Evolutionary conservation across 64 coral and sea anemone genomes (phyloP).

Genomic region (Actinia equina): DNA sequence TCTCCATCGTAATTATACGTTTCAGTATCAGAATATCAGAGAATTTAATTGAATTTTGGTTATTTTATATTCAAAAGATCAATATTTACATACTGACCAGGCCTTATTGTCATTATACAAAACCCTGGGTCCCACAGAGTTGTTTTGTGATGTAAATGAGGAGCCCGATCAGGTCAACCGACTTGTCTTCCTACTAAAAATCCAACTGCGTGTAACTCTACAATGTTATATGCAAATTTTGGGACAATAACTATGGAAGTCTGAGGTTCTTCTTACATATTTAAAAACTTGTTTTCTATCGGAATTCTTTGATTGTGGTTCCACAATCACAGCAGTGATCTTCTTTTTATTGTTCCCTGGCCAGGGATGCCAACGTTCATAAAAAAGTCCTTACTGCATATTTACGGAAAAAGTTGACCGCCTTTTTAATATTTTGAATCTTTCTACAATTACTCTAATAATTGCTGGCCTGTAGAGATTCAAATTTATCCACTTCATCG

Average conservation of each 20-base stretch:
- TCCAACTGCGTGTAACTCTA: slow-evolving; percentile 2
- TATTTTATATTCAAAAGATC: neutral
- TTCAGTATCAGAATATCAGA: neutral
- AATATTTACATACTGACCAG: slow-evolving; percentile 4
- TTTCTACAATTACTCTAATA: neutral
- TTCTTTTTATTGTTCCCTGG: neutral
- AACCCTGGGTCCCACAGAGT: neutral
- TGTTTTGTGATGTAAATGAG: slow-evolving; percentile 7
- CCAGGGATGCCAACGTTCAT: neutral
- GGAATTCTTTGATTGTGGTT: neutral
- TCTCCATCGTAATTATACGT: neutral
- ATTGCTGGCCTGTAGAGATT: too few relatives aligned
- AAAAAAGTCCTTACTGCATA: neutral
- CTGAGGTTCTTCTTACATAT: neutral
- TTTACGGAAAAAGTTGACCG: neutral
- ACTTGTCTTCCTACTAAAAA: neutral
- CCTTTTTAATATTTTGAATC: neutral
- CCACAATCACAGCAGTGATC: neutral
- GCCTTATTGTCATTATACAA: neutral
- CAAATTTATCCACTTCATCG: neutral
- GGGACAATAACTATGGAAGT: neutral
- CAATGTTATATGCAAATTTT: slow-evolving; percentile 3
- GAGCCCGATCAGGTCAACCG: slow-evolving; percentile 3
- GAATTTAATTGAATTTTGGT: neutral
- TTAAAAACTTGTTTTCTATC: neutral